Conservation (phyloP, 2,113 vertebrate genomes). For the Muntiacus muntjak region DNA sequence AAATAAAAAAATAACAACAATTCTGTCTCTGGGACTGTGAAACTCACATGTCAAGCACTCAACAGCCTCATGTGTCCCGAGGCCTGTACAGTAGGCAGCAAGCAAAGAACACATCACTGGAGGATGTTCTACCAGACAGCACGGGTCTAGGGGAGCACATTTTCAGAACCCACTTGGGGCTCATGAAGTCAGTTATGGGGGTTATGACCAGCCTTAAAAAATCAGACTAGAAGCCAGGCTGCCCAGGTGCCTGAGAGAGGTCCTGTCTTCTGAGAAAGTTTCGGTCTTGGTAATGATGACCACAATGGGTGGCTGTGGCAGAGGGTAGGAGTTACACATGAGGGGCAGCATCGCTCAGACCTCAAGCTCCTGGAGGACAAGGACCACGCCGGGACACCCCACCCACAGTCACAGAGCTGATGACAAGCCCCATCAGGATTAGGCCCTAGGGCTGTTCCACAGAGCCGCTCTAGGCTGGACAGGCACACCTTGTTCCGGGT, state of each 20-base stretch:
- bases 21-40: not conserved
- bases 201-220: not conserved
- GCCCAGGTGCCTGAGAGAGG: not conserved
- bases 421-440: not conserved
- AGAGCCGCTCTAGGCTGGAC: not conserved
- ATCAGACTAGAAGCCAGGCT: not conserved
- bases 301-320: not conserved
- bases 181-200: not conserved
- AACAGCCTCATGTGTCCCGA: not conserved
- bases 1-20: not conserved
- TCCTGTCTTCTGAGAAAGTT: not conserved
- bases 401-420: not conserved
- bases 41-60: not conserved
- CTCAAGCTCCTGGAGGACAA: not conserved
- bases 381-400: not conserved
- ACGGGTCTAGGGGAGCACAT: not conserved
- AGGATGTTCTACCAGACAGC: not conserved
- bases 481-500: not conserved
- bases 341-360: not conserved
- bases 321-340: accelerated
- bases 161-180: not conserved
- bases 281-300: not conserved
- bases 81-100: not conserved
- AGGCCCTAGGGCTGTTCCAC: not conserved
- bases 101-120: not conserved